These are phyloP conservation scores for Drosophila santomea DNA, from an alignment of 1,140 invertebrate genomes.

Conservation along the genomic window DNA sequence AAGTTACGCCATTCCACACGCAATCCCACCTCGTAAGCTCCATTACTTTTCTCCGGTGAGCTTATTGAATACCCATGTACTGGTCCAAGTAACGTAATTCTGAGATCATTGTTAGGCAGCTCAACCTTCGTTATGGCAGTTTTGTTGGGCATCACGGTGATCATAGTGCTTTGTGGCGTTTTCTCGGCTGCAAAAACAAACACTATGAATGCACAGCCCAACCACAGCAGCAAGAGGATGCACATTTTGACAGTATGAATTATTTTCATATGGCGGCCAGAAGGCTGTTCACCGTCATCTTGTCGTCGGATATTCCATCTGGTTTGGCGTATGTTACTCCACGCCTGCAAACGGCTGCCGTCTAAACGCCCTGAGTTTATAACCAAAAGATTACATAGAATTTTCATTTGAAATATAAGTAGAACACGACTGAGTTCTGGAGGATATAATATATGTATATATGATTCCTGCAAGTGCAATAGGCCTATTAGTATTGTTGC, in stretches of 20 bases:
- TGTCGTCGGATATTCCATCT: background rate
- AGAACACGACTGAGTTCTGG: background rate
- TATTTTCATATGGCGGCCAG: background rate
- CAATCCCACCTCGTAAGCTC: background rate
- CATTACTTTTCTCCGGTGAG: background rate
- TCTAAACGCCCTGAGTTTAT: background rate
- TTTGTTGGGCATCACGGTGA: conserved; percentile 11
- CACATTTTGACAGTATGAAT: conserved; percentile 8
- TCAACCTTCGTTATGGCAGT: background rate
- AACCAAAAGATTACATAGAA: conserved; percentile 2
- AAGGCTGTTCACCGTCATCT: background rate
- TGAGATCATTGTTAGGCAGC: background rate
- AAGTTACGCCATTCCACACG: conserved; percentile 4
- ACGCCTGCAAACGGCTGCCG: background rate
- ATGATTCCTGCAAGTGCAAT: too few relatives aligned
- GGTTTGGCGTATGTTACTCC: background rate
- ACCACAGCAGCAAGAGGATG: conserved; percentile 4
- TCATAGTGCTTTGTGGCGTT: background rate
- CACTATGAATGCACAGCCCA: background rate
- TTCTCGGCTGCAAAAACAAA: background rate
- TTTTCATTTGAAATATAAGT: conserved; percentile 11
- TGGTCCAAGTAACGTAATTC: background rate
- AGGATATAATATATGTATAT: too few relatives aligned
- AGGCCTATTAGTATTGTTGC: too few relatives aligned
- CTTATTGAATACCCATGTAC: background rate